Conservation (phyloP, 1,140 invertebrate species). For the Scaptomyza montana region DNA sequence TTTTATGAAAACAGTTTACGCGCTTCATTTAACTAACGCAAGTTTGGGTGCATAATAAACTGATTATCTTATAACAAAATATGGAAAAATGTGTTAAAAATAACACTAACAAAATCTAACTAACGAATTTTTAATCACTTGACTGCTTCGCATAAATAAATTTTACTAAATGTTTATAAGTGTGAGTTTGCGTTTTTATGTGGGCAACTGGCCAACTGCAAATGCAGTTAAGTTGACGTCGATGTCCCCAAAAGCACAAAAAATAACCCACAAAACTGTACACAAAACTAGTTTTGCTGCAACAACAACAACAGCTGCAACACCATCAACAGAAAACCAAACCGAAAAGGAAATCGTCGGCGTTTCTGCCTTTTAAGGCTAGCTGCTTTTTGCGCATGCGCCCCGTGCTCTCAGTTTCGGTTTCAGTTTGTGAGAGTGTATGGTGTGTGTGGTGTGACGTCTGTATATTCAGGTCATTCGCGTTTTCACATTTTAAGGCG, state of each 20-base stretch:
- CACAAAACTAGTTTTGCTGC: constrained; percentile 71
- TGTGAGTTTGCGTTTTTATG: constrained; percentile 8
- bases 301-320: constrained; percentile 29
- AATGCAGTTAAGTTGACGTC: constrained; percentile 52
- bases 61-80: too few species aligned
- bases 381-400: constrained; percentile 71
- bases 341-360: constrained; percentile 78
- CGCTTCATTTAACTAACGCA: too few species aligned
- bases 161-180: neutral
- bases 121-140: neutral
- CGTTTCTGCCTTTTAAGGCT: constrained; percentile 60
- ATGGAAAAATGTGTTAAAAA: too few species aligned
- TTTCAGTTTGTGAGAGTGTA: constrained; percentile 22
- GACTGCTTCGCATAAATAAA: constrained; percentile 66
- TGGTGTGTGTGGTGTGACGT: constrained; percentile 19
- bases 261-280: constrained; percentile 39
- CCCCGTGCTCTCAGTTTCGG: constrained; percentile 67
- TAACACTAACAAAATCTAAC: too few species aligned
- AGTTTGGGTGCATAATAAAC: too few species aligned
- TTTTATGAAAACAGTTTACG: too few species aligned
- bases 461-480: constrained; percentile 77
- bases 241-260: constrained; percentile 58
- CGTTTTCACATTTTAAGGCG: constrained; percentile 82
- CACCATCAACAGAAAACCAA: neutral
- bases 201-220: constrained; percentile 67